Evolutionary conservation across 1,140 invertebrate genomes (phyloP), one percentile per base, ranked within the genome.

Genomic region (Parasteatoda tepidariorum): DNA sequence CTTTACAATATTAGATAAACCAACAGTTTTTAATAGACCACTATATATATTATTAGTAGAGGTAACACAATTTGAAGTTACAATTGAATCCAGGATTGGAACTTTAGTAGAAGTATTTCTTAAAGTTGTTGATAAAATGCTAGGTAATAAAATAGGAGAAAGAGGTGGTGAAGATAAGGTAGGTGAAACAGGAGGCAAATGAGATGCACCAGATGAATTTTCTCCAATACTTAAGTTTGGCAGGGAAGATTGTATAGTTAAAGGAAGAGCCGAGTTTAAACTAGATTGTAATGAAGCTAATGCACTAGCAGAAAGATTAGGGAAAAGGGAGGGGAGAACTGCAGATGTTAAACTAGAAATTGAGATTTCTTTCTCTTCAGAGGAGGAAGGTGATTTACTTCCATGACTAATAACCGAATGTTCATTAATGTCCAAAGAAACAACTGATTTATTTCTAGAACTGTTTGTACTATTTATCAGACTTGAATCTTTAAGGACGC

Each of bases 281-380:
- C 54, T 76, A 22, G 83, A 75, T 22, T 84, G 83, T 64, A 84
- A 64, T 31, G 73, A 84, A 61, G 83, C 83, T 28, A 84, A 48
- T 18, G 83, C 83, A 78, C 83, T 84, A 33, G 83, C 66, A 54
- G 83, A 78, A 31, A 84, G 68, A 57, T 74, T 84, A 24, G 83
- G 61, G 22, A 84, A 84, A 3, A 79, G 38, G 4, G 83, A 79
- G n/a, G 83, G 83, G 3, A 84, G 41, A 22, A 73, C 75, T 18
- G 68, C 34, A 26, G 66, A 64, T 5, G 67, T 55, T 31, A 84
- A 34, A 26, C 70, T 76, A n/a, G 73, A 57, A 6, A 84, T 22
- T n/a, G 73, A 28, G 2, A 67, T n/a, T 18, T 62, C 62, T 66
- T 73, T 57, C 22, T 73, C 70, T 15, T 74, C 70, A 7, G 38